Evolutionary conservation across 2,113 vertebrate genomes (phyloP).

Genomic region (Echinops telfairi): DNA sequence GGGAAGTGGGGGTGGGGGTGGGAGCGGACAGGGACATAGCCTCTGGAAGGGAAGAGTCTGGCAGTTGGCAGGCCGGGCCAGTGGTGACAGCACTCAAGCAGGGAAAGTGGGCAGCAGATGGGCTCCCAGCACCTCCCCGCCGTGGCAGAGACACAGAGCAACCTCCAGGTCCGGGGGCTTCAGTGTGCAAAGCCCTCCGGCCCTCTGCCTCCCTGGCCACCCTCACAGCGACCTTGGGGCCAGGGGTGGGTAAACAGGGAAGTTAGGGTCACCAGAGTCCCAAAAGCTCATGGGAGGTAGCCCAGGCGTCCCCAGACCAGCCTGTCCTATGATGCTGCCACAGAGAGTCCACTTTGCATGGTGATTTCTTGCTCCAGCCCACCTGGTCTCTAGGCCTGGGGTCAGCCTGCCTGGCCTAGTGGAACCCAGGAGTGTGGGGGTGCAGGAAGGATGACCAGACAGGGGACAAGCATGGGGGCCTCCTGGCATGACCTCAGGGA

Average conservation of each 20-base stretch:
- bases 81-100: not conserved
- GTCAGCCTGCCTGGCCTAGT: not conserved
- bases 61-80: not conserved
- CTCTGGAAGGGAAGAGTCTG: slow-evolving; percentile 55
- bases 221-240: too few species aligned
- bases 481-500: not conserved
- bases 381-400: not conserved
- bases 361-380: not conserved
- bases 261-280: not conserved
- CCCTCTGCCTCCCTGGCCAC: not conserved
- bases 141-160: not conserved
- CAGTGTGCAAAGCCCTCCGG: not conserved
- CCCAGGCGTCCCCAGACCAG: not conserved
- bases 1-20: slow-evolving; percentile 64
- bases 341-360: not conserved
- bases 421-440: not conserved
- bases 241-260: not conserved
- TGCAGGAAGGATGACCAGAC: not conserved
- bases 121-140: not conserved
- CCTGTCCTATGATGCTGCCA: not conserved
- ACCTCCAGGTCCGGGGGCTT: not conserved
- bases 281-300: not conserved
- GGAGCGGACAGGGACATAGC: not conserved
- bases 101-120: not conserved
- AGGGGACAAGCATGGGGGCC: not conserved